These are phyloP conservation scores for Arenaria interpres DNA, from an alignment of 2,113 vertebrate genomes.

Conservation along the genomic window DNA sequence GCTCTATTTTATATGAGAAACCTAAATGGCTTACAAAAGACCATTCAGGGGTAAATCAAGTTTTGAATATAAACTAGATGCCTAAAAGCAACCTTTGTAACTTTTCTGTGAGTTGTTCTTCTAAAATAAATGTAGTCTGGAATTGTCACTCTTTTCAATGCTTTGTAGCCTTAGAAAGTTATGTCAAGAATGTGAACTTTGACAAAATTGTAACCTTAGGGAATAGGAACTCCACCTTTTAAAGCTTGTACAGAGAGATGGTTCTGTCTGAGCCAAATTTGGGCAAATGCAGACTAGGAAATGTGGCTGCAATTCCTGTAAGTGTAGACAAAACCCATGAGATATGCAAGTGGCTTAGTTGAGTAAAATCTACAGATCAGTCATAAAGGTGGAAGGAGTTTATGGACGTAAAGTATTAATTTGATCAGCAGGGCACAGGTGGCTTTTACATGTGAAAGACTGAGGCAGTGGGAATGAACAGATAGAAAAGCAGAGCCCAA, in stretches of 20 bases:
- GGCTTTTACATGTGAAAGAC: neutral
- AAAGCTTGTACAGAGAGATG: neutral
- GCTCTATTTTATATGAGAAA: constrained; percentile 9
- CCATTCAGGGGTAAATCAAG: neutral
- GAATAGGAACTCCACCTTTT: neutral
- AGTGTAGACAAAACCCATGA: neutral
- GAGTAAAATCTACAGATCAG: neutral
- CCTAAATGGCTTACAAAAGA: constrained; percentile 3
- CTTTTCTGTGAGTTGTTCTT: neutral
- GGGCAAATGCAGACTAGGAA: neutral
- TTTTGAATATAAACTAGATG: constrained; percentile 2
- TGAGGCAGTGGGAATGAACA: neutral
- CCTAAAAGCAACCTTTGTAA: neutral
- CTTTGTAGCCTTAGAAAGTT: neutral
- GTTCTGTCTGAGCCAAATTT: neutral
- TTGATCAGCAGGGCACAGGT: neutral
- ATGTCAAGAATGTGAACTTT: neutral
- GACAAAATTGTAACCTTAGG: neutral
- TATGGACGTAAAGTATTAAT: neutral
- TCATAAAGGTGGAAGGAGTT: neutral
- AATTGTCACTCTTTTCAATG: neutral
- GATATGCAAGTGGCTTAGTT: neutral
- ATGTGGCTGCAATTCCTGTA: neutral
- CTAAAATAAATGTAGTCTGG: neutral
- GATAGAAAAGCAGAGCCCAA: neutral